Base-by-base conservation (phyloP, 2,113 vertebrate genomes). In the Hippoglossus stenolepis region DNA sequence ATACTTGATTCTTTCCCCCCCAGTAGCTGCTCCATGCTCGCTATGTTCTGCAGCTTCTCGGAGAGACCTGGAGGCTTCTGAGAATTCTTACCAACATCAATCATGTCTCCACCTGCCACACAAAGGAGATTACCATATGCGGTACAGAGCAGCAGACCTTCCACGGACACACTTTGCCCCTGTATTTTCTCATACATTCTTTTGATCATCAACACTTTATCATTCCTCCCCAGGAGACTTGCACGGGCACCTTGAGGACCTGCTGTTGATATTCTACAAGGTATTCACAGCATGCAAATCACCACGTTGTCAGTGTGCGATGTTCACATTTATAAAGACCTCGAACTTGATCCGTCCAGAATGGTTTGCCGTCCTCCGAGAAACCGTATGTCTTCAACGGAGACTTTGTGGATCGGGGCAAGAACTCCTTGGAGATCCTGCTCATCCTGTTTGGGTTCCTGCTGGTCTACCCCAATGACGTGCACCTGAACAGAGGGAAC, bases 391-490 rank as follows among this genome's bases (percentile, higher is more conserved):
- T 98, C 70, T 98, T 99, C 90, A 99, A 98, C 0, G 96, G 97
- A 1, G 97, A 99, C 85, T 99, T 96, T 11, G 97, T 99, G 87
- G 97, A 99, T 78, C 93, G 97, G 86, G 97, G 97, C 60, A 96
- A 96, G 68, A 91, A 96, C 83, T 99, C 97, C 4, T 86, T 98
- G 0, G 97, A 99, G 93, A 94, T 98, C 77, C 93, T 99, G 75
- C 92, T 98, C 80, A 76, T 97, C 62, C 91, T 98, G 59, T 98
- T 98, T 40, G 93, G 95, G 64, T 98, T 98, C 91, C 94, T 97
- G 89, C 79, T 99, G 79, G 93, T 98, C 77, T 98, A 97, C 43
- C 97, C 97, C 0, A 96, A 96, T 15, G 95, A 96, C 49, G 93
- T 98, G 75, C 94, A 97, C 54, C 94, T 99, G 35, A 98, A 98